Evolutionary conservation across 53 echinoderm and acorn worm species (phyloP).

Genomic region (Apostichopus leukothele): DNA sequence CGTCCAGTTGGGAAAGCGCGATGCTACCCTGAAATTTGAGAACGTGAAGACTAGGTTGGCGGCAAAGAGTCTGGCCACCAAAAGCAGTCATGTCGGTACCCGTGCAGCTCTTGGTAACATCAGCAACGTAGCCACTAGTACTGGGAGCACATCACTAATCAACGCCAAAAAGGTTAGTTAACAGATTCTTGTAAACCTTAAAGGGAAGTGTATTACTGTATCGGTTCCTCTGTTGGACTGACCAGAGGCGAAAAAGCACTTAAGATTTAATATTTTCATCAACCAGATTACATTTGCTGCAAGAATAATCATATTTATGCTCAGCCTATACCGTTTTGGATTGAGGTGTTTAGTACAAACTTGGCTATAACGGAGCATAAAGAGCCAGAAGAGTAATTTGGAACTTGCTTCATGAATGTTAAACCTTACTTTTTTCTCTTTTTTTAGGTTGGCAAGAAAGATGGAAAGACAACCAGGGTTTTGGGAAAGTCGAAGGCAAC

Average conservation of each 20-base stretch:
- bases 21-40: constrained; percentile 51
- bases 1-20: not conserved
- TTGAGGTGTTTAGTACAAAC: too few species aligned
- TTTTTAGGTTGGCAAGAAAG: constrained; percentile 64
- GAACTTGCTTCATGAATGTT: too few species aligned
- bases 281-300: too few species aligned
- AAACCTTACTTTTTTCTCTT: not conserved
- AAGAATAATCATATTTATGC: too few species aligned
- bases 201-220: too few species aligned
- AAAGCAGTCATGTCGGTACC: constrained; percentile 49
- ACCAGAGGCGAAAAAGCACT: too few species aligned
- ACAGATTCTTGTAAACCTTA: too few species aligned
- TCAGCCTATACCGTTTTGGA: too few species aligned
- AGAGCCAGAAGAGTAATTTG: too few species aligned
- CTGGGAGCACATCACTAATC: constrained; percentile 49
- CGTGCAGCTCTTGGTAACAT: constrained; percentile 85
- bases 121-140: constrained; percentile 60
- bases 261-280: too few species aligned
- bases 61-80: constrained; percentile 65
- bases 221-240: too few species aligned
- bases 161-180: constrained; percentile 64
- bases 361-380: too few species aligned
- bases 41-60: constrained; percentile 58
- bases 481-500: constrained; percentile 84
- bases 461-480: constrained; percentile 54